A percentile compares a stretch with the other conserved stretches of the same genome.
Conservation (phyloP, 2,113 vertebrate genomes). For the Clarias magur region DNA sequence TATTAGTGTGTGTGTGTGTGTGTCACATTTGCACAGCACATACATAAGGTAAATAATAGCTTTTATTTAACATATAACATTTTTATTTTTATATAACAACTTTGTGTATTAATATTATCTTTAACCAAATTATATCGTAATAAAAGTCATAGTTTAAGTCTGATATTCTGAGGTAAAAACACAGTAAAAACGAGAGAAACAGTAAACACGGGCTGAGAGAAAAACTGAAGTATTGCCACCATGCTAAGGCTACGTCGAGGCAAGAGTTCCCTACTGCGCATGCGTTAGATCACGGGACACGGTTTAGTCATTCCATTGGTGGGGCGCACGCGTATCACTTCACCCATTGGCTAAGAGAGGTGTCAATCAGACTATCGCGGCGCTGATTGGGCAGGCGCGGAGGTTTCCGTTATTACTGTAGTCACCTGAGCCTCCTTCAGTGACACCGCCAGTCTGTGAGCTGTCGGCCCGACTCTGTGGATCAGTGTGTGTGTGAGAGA, state of each 20-base stretch:
- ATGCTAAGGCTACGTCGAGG: background rate
- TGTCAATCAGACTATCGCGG: slow-evolving; percentile 41
- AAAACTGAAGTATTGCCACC: no score
- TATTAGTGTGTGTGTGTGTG: background rate
- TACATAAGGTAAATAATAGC: background rate
- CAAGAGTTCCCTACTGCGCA: slow-evolving; percentile 31
- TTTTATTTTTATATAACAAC: no score
- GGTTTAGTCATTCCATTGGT: slow-evolving; percentile 64
- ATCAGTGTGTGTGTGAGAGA: no score
- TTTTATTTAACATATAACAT: no score
- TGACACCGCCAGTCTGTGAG: slow-evolving; percentile 48
- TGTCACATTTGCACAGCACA: background rate
- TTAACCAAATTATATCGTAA: background rate
- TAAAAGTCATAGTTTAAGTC: no score
- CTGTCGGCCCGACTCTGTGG: no score
- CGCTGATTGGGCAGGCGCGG: slow-evolving; percentile 36
- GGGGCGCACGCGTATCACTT: background rate
- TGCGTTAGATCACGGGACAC: slow-evolving; percentile 65
- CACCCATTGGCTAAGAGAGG: slow-evolving; percentile 33
- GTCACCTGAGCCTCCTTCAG: slow-evolving; percentile 47
- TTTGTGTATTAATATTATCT: background rate
- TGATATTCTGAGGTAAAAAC: no score
- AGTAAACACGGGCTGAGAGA: no score
- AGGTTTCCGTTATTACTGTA: background rate
- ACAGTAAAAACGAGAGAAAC: no score